Conservation (phyloP, 2,113 vertebrate species). For the Myotis yumanensis region DNA sequence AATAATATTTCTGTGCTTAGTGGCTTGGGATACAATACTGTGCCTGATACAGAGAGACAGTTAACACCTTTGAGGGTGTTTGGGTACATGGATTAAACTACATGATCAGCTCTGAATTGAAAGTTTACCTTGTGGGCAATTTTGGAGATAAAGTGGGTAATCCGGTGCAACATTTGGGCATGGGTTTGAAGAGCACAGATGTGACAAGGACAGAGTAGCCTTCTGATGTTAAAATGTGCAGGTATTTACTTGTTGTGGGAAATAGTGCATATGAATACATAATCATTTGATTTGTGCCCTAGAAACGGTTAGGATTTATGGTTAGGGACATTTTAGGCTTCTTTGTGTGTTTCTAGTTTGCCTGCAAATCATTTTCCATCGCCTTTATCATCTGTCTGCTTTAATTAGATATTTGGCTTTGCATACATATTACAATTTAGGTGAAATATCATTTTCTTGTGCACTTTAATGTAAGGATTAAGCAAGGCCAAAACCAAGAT, state of each 20-base stretch:
- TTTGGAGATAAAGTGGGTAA: not conserved
- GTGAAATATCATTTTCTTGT: conserved; percentile 22
- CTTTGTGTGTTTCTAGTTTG: not conserved
- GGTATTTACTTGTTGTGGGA: not conserved
- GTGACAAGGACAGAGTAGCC: not conserved
- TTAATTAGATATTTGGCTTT: conserved; percentile 59
- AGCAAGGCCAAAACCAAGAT: conserved; percentile 34
- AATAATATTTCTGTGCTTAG: not conserved
- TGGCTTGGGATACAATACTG: not conserved
- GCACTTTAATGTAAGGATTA: conserved; percentile 59
- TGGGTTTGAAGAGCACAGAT: not conserved
- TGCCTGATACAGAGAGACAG: not conserved
- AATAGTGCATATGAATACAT: not conserved
- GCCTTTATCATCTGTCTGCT: conserved; percentile 46
- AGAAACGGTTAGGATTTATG: not conserved
- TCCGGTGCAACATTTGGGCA: not conserved
- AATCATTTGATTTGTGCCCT: not conserved
- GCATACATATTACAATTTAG: conserved; percentile 49
- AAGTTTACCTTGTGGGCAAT: not conserved
- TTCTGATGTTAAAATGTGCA: conserved; percentile 4
- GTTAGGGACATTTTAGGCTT: not conserved
- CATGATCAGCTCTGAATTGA: not conserved
- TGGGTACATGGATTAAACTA: not conserved
- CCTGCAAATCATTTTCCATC: conserved; percentile 26
- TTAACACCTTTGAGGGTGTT: not conserved